These are phyloP conservation scores for Dendrolimus punctatus DNA, from an alignment of 1,140 invertebrate species.

Conservation along the genomic window DNA sequence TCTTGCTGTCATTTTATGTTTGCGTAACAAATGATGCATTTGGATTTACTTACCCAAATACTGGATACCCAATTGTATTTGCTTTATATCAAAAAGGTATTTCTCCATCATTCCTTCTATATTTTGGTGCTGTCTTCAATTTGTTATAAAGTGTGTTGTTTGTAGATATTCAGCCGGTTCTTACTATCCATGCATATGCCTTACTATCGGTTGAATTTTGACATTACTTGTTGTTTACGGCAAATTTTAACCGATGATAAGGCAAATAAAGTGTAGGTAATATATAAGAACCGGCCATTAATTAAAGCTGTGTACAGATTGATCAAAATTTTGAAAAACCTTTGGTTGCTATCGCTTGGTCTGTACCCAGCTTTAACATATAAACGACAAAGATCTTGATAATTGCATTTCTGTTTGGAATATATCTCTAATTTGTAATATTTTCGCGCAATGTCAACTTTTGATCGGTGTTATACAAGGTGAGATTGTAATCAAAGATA, in stretches of 20 bases:
- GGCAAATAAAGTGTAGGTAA: too few relatives aligned
- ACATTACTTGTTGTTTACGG: too few relatives aligned
- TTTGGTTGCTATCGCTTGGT: too few relatives aligned
- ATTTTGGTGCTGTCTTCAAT: constrained; percentile 37
- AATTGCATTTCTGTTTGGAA: constrained; percentile 2
- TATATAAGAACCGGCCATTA: too few relatives aligned
- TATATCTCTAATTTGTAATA: neutral
- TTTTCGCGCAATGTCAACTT: neutral
- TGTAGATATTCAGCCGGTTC: too few relatives aligned
- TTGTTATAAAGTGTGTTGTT: neutral
- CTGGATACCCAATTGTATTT: constrained; percentile 1
- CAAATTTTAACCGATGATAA: too few relatives aligned
- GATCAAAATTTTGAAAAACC: too few relatives aligned
- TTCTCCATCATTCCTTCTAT: constrained; percentile 8
- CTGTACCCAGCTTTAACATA: too few relatives aligned
- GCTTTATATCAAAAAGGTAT: constrained; percentile 3
- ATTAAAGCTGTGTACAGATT: too few relatives aligned
- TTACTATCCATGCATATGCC: too few relatives aligned
- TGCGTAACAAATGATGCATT: neutral
- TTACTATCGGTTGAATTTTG: too few relatives aligned
- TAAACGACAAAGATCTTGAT: too few relatives aligned
- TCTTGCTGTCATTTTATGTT: neutral
- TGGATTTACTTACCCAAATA: neutral
- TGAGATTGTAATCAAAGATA: constrained; percentile 34
- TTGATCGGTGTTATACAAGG: constrained; percentile 30